A percentile compares a stretch with the other conserved stretches of the same genome.
These are phyloP conservation scores for Callorhinus ursinus DNA, from an alignment of 2,113 vertebrate species.

Conservation along the genomic window DNA sequence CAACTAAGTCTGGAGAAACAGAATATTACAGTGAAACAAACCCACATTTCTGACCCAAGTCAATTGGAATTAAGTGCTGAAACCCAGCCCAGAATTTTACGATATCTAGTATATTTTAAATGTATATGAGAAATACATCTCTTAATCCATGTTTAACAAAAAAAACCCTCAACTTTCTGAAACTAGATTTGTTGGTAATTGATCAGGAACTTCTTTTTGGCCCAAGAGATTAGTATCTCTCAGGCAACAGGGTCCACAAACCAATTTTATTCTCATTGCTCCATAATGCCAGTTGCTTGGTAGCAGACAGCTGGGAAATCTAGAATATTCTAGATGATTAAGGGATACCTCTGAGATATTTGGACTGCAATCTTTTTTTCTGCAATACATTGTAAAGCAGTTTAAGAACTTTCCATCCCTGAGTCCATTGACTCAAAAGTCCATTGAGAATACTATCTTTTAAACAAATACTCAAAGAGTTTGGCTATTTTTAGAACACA, in stretches of 20 bases:
- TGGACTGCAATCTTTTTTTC: constrained; percentile 46
- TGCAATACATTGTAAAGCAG: constrained; percentile 46
- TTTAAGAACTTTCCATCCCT: constrained; percentile 59
- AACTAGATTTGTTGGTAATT: background rate
- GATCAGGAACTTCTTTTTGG: background rate
- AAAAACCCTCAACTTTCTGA: background rate
- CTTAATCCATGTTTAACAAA: background rate
- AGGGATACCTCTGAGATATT: constrained; percentile 24
- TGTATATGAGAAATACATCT: background rate
- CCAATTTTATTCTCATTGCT: background rate
- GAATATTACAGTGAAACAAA: background rate
- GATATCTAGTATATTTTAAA: background rate
- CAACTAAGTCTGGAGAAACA: background rate
- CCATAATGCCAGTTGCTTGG: background rate
- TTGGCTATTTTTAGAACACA: constrained; percentile 55
- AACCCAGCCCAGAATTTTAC: background rate
- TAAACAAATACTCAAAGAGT: constrained; percentile 34
- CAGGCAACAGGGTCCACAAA: background rate
- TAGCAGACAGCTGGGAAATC: constrained; percentile 39
- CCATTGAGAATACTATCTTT: background rate
- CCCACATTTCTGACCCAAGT: background rate
- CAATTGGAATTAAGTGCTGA: background rate
- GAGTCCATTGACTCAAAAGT: constrained; percentile 62
- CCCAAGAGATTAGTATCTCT: background rate
- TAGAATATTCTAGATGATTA: constrained; percentile 65